phyloP scores from a whole-genome alignment of 2,113 vertebrate species.

The Microtus richardsoni region DNA sequence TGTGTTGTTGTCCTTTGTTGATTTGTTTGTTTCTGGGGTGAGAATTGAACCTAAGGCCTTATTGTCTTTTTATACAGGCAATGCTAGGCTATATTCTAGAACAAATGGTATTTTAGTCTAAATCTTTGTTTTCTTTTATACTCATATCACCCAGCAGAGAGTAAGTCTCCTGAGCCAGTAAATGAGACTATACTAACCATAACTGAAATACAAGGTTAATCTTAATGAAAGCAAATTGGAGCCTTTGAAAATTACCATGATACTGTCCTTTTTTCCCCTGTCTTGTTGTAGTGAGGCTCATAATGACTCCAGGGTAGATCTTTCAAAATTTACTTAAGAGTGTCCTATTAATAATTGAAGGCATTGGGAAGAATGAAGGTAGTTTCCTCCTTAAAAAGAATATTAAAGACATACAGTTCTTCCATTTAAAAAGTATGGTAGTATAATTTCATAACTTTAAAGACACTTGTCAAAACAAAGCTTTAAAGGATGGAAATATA shows the following conservation, averaged over 20 bases:
- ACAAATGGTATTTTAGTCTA: constrained; percentile 75
- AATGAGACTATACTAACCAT: neutral
- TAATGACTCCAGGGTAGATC: neutral
- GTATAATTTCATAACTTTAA: neutral
- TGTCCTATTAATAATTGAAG: constrained; percentile 7
- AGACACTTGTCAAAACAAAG: neutral
- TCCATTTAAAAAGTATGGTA: constrained; percentile 20
- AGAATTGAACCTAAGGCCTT: neutral
- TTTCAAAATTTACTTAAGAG: neutral
- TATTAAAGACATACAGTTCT: neutral
- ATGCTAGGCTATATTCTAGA: neutral
- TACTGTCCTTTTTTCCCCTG: neutral
- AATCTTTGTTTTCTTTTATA: constrained; percentile 8
- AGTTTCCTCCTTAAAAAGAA: constrained; percentile 6
- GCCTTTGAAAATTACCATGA: neutral
- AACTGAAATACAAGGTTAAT: neutral
- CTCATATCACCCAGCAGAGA: neutral
- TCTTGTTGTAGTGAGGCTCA: neutral
- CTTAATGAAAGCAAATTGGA: neutral
- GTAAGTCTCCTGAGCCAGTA: neutral
- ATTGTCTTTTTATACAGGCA: constrained; percentile 74
- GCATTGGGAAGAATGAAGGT: neutral
- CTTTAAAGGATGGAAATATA: neutral
- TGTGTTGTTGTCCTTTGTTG: neutral
- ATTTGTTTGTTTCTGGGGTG: neutral